Percentiles rank a stretch among this genome's conserved stretches.
These are phyloP conservation scores for Gallinago media DNA, from an alignment of 2,113 vertebrate genomes.

Conservation along the genomic window DNA sequence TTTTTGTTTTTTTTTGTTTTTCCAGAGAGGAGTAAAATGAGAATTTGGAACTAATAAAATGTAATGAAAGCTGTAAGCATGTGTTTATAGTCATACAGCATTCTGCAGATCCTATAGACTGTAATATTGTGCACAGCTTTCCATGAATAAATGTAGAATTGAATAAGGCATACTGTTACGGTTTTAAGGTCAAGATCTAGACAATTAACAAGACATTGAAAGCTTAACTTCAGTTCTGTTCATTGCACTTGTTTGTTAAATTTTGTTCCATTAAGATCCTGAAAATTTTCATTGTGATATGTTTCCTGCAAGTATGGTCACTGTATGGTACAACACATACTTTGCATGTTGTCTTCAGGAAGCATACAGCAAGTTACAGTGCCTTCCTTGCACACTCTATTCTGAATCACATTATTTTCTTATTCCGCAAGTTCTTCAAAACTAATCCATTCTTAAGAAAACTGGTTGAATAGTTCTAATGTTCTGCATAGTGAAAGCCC, in stretches of 20 bases:
- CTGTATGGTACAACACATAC: not conserved
- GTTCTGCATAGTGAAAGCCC: not conserved
- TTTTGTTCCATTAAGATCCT: not conserved
- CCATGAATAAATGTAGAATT: not conserved
- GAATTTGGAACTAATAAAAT: not conserved
- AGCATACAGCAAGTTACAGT: not conserved
- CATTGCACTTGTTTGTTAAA: not conserved
- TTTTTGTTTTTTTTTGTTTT: not conserved
- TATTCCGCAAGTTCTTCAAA: not conserved
- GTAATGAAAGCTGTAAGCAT: not conserved
- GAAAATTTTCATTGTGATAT: not conserved
- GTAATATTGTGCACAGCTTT: not conserved
- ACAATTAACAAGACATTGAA: not conserved
- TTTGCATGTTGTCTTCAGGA: not conserved
- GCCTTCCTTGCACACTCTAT: not conserved
- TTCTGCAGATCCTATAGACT: not conserved
- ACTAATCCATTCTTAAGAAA: not conserved
- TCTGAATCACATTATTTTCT: not conserved
- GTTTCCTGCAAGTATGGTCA: not conserved
- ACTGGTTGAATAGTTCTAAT: not conserved
- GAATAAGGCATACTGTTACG: not conserved
- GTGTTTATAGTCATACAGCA: not conserved
- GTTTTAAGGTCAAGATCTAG: not conserved
- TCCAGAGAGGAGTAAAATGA: not conserved
- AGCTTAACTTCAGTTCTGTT: not conserved